Evolutionary conservation across 53 echinoderm and acorn worm species (phyloP).

Genomic region (Actinopyga echinites): DNA sequence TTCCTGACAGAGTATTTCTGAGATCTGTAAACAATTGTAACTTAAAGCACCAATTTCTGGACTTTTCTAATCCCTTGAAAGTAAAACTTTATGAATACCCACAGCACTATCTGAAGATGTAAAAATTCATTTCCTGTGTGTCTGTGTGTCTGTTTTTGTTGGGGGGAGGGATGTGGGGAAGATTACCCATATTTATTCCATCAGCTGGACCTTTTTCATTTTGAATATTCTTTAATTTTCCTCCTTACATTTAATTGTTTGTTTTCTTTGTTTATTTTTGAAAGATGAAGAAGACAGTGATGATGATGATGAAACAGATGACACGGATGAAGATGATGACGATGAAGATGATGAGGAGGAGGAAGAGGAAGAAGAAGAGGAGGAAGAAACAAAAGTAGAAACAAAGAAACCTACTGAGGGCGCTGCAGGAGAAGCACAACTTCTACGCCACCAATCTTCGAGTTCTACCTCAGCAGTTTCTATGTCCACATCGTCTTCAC

Average conservation of each 20-base stretch:
- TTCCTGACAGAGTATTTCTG: too few relatives aligned
- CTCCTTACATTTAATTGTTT: too few relatives aligned
- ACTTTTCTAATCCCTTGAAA: too few relatives aligned
- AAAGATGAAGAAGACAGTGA: conserved; percentile 49
- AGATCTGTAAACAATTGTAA: too few relatives aligned
- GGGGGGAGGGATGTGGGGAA: too few relatives aligned
- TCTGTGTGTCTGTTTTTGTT: too few relatives aligned
- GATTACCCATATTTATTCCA: not conserved
- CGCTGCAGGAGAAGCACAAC: not conserved
- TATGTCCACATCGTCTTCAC: not conserved
- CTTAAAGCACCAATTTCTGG: too few relatives aligned
- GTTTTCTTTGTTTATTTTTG: not conserved
- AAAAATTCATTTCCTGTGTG: too few relatives aligned
- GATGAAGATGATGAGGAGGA: not conserved
- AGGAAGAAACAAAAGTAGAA: not conserved
- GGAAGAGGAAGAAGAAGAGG: not conserved
- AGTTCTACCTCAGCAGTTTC: not conserved
- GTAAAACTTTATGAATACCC: too few relatives aligned
- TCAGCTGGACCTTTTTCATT: not conserved
- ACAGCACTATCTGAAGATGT: too few relatives aligned
- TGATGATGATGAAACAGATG: conserved; percentile 40
- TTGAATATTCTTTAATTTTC: too few relatives aligned
- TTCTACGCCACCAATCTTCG: too few relatives aligned
- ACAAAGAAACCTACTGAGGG: not conserved
- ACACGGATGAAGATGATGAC: not conserved